Percentiles rank a stretch among this genome's conserved stretches.
Conservation (phyloP, 2,797 vertebrate genomes). For the Cuniculus paca region DNA sequence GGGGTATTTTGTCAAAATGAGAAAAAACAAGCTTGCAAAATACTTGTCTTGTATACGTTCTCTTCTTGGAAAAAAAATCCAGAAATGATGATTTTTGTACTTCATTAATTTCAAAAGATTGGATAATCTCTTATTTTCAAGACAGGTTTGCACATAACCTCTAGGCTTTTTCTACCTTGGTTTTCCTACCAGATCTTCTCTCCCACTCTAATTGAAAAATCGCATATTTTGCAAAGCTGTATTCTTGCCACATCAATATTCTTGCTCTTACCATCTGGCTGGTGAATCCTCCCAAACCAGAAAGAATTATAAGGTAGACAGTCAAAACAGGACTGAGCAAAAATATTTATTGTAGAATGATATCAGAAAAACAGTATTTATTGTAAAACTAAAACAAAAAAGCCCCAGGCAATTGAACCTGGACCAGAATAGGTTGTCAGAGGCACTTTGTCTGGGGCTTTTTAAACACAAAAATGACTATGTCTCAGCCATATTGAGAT, state of each 20-base stretch:
- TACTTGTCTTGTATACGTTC: not conserved
- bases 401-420: no score
- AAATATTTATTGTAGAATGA: no score
- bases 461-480: no score
- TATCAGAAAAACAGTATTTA: no score
- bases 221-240: not conserved
- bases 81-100: not conserved
- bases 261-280: not conserved
- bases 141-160: not conserved
- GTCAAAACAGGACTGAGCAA: no score
- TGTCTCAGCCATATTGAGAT: no score
- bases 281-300: no score
- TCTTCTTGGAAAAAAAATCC: not conserved
- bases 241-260: not conserved
- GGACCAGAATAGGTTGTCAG: no score
- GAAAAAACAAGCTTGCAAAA: not conserved
- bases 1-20: not conserved
- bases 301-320: no score
- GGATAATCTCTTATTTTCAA: conserved; percentile 19
- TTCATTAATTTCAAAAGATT: not conserved
- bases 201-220: not conserved
- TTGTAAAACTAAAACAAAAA: no score
- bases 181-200: not conserved
- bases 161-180: not conserved
- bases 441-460: no score